Evolutionary conservation across 2,888 invertebrate genomes (phyloP).

Genomic region (Amphipoea lucens): DNA sequence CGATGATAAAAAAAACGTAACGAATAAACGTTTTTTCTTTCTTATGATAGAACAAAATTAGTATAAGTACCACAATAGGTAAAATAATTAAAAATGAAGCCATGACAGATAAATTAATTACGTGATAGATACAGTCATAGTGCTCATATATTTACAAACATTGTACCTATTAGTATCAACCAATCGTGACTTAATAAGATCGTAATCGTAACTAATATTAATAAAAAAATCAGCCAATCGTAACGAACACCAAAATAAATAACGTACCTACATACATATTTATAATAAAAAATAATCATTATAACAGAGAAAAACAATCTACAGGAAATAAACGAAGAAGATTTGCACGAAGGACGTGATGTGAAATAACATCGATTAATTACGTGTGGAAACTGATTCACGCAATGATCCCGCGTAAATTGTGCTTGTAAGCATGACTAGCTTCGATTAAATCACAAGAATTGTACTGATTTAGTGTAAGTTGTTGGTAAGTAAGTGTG

Average conservation of each 20-base stretch:
- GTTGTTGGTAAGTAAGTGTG: no score
- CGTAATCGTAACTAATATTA: no score
- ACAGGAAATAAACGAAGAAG: slow-evolving; percentile 15
- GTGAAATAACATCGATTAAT: slow-evolving; percentile 34
- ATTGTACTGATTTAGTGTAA: background rate
- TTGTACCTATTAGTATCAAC: background rate
- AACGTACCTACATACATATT: background rate
- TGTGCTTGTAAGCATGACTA: slow-evolving; percentile 44
- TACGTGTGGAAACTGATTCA: slow-evolving; percentile 34
- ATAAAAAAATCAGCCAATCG: background rate
- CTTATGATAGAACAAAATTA: no score
- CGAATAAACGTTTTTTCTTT: no score
- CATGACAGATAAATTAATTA: no score
- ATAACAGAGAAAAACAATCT: slow-evolving; percentile 10
- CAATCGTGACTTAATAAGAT: background rate
- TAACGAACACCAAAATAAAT: slow-evolving; percentile 1
- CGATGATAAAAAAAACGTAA: no score
- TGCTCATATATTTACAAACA: background rate
- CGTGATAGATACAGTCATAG: background rate
- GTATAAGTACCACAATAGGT: no score
- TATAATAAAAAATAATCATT: slow-evolving; percentile 10
- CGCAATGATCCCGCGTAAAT: slow-evolving; percentile 29
- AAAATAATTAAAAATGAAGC: no score
- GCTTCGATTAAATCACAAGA: background rate
- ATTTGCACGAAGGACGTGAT: slow-evolving; percentile 33